Conservation (phyloP, 2,797 vertebrate genomes). For the Falco rusticolus region DNA sequence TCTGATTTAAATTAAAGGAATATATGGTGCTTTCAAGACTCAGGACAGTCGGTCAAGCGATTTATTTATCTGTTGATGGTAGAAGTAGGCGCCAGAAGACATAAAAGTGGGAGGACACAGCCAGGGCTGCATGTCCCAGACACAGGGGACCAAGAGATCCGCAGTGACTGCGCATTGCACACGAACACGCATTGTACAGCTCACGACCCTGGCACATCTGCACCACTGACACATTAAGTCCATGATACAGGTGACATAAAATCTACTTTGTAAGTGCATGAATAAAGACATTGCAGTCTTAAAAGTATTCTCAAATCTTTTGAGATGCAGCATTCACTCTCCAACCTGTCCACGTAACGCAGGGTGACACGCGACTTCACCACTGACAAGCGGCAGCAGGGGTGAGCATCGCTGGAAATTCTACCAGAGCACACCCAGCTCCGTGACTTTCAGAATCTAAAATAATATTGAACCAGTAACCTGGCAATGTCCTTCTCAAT, state of each 20-base stretch:
- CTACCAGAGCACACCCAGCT: neutral
- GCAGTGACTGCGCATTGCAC: accelerated
- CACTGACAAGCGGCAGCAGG: neutral
- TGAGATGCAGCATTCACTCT: neutral
- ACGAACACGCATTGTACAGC: neutral
- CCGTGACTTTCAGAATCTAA: neutral
- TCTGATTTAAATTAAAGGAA: neutral
- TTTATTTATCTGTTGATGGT: no score
- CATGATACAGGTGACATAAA: neutral
- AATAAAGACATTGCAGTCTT: neutral
- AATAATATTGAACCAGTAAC: neutral
- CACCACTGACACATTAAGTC: no score
- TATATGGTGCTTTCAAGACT: neutral
- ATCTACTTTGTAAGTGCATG: accelerated
- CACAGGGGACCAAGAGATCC: neutral
- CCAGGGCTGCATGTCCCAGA: neutral
- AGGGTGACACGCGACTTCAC: no score
- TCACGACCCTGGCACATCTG: no score
- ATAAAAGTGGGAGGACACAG: neutral
- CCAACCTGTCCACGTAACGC: neutral
- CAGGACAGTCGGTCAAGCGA: neutral
- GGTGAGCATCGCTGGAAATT: neutral
- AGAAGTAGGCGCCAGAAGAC: neutral
- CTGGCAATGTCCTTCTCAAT: neutral
- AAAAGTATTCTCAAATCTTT: neutral